Conservation (phyloP, 1,140 invertebrate species). For the Probaryconus sp. region DNA sequence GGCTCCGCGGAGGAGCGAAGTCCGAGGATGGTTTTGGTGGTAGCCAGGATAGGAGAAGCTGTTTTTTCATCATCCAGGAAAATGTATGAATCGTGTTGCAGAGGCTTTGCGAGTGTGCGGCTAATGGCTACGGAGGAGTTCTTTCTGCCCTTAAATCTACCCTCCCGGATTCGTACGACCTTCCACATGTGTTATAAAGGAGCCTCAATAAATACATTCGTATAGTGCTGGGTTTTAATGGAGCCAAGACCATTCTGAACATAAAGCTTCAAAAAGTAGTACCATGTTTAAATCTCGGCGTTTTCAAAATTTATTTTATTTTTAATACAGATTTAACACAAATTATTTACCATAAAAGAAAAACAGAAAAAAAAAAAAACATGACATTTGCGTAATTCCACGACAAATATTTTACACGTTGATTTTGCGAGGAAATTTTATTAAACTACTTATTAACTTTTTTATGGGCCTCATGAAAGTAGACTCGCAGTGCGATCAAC, state of each 20-base stretch:
- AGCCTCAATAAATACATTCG: slow-evolving; percentile 62
- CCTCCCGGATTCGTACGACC: slow-evolving; percentile 62
- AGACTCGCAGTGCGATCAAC: too few species aligned
- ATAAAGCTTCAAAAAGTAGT: slow-evolving; percentile 47
- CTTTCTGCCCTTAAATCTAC: slow-evolving; percentile 74
- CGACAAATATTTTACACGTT: slow-evolving; percentile 1
- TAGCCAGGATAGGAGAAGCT: slow-evolving; percentile 61
- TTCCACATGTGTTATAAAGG: slow-evolving; percentile 68
- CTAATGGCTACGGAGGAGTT: slow-evolving; percentile 75
- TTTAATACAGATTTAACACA: neutral
- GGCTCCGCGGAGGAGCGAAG: slow-evolving; percentile 44
- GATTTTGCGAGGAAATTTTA: slow-evolving; percentile 4
- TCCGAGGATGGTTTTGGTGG: slow-evolving; percentile 64
- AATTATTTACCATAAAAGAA: too few species aligned
- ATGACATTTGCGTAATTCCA: too few species aligned
- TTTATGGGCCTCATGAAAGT: too few species aligned
- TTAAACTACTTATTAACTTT: too few species aligned
- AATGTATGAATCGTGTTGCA: slow-evolving; percentile 79
- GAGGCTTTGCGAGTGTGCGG: slow-evolving; percentile 73
- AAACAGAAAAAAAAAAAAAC: too few species aligned
- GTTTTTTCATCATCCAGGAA: slow-evolving; percentile 76
- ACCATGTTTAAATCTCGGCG: slow-evolving; percentile 31
- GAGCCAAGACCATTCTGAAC: slow-evolving; percentile 54
- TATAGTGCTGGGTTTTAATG: slow-evolving; percentile 60
- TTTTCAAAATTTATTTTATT: slow-evolving; percentile 2